Conservation (phyloP, 2,888 invertebrate genomes). For the Drosophila algonquin region DNA sequence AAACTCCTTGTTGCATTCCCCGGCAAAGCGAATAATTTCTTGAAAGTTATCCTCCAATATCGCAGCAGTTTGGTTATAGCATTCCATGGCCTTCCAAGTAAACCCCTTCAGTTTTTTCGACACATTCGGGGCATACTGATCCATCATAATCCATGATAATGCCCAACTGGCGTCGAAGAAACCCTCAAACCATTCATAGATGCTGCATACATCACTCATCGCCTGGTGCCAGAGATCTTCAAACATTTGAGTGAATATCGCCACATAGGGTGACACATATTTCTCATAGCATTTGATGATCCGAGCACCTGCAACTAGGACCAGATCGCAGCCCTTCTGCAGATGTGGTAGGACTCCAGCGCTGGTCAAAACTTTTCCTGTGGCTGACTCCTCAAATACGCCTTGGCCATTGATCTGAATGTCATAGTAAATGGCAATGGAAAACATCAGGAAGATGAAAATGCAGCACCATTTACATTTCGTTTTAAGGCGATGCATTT, state of each 20-base stretch:
- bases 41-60: background rate
- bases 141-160: accelerated
- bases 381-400: background rate
- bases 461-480: background rate
- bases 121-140: background rate
- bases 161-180: background rate
- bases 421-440: background rate
- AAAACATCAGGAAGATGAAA: background rate
- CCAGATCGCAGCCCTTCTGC: background rate
- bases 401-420: background rate
- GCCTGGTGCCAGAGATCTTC: background rate
- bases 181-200: background rate
- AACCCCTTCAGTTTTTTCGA: background rate
- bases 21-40: background rate
- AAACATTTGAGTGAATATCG: background rate
- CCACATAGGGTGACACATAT: background rate
- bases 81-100: background rate
- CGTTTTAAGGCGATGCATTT: background rate
- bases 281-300: background rate
- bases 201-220: background rate
- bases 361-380: background rate
- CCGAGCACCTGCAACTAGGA: background rate
- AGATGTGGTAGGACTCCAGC: background rate
- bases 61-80: background rate
- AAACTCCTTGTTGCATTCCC: background rate